Evolutionary conservation across 2,888 invertebrate genomes (phyloP).

Genomic region (Cantharis rustica): DNA sequence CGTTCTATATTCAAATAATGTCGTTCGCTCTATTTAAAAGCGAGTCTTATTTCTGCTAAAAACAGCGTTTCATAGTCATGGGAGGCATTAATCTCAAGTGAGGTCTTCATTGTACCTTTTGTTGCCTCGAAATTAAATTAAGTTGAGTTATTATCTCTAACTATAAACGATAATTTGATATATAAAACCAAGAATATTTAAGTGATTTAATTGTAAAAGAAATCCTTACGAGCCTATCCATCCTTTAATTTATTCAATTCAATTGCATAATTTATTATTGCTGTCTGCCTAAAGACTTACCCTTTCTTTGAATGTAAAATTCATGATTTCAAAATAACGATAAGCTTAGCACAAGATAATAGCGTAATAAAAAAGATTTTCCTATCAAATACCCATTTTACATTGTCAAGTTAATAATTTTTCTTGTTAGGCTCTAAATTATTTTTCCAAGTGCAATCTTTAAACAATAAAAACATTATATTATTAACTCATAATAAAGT

Average conservation of each 20-base stretch:
- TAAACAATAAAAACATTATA: background rate
- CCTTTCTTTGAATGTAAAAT: background rate
- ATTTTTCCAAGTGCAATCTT: background rate
- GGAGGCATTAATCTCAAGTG: constrained; percentile 34
- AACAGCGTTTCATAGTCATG: constrained; percentile 26
- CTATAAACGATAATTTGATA: constrained; percentile 22
- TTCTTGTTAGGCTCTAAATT: background rate
- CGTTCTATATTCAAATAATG: constrained; percentile 28
- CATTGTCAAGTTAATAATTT: background rate
- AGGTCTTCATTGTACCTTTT: constrained; percentile 37
- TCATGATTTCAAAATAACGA: constrained; percentile 16
- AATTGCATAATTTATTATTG: background rate
- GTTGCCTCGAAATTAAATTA: constrained; percentile 38
- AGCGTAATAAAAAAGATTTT: constrained; percentile 24
- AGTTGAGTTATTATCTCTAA: constrained; percentile 31
- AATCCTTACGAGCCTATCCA: background rate
- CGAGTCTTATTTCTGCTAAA: constrained; percentile 26
- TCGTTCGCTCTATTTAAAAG: constrained; percentile 24
- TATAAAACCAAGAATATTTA: constrained; percentile 4
- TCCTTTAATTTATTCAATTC: constrained; percentile 18
- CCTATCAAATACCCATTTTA: constrained; percentile 21
- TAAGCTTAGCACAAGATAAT: constrained; percentile 16
- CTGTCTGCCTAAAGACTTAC: background rate
- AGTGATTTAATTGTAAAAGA: background rate
- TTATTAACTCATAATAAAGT: background rate